These are phyloP conservation scores for Liasis olivaceus DNA, from an alignment of 2,797 vertebrate species.

Conservation along the genomic window DNA sequence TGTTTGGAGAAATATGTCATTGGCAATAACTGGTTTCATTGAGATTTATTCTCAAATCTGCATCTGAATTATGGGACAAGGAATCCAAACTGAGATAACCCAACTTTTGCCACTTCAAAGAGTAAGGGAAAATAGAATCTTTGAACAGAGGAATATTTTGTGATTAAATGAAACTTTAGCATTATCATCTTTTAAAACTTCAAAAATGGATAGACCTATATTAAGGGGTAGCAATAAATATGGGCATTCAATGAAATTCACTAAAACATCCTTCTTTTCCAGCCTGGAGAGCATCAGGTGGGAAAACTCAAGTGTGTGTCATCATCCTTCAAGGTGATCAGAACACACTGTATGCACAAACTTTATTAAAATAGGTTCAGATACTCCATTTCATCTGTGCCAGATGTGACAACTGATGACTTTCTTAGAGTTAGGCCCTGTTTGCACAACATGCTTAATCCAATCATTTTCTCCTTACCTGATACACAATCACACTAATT, in stretches of 20 bases:
- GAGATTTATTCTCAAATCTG: too few relatives aligned
- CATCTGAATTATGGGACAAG: not conserved
- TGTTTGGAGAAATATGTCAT: not conserved
- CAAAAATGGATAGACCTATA: not conserved
- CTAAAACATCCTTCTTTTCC: not conserved
- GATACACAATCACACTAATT: not conserved
- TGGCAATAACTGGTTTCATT: not conserved
- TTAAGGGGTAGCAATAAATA: not conserved
- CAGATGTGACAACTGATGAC: not conserved
- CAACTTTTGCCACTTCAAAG: not conserved
- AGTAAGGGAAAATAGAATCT: not conserved
- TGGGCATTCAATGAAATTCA: not conserved
- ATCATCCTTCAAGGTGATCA: not conserved
- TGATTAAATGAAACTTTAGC: not conserved
- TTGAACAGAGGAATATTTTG: not conserved
- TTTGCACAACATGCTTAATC: not conserved
- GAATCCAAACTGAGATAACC: not conserved
- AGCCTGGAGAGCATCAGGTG: not conserved
- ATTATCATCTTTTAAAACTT: not conserved
- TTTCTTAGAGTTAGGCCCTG: not conserved
- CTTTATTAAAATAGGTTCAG: not conserved
- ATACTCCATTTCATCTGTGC: too few relatives aligned
- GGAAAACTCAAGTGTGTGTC: not conserved
- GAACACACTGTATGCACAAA: not conserved
- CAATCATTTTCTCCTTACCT: not conserved